Evolutionary conservation across 1,140 invertebrate genomes (phyloP), one percentile per base, ranked within the genome.

Genomic region (Pygmarrhopalites habei): DNA sequence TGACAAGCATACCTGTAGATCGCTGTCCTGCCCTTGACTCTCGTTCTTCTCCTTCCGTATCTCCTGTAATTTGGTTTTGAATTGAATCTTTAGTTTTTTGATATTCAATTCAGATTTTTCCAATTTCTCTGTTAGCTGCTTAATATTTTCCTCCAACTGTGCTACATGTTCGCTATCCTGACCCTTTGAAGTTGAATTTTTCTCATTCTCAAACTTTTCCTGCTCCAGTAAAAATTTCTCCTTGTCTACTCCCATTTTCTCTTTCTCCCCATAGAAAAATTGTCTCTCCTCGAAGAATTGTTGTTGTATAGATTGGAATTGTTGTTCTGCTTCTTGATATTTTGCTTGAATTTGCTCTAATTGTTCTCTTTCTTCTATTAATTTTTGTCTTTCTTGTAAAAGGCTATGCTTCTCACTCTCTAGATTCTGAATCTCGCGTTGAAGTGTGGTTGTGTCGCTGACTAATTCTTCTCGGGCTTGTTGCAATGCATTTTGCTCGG

Each of bases 11-110:
- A 17, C 47, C 47, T 12, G 47, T 19, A n/a, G n/a, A n/a, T n/a
- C n/a, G n/a, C 21, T 29, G 10, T 55, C 26, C 15, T 49, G n/a
- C 26, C 55, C 47, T n/a, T 39, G 26, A 41, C 32, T 35, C 15
- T 35, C 32, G 5, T 35, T 15, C 5, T 35, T 35, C 15, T 15
- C 32, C n/a, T n/a, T n/a, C n/a, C n/a, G n/a, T n/a, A n/a, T n/a
- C n/a, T n/a, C n/a, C 35, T 70, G 51, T 25, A 65, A 19, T 52
- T 66, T 61, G 0, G 46, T 7, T 59, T 66, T 47, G 39, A 56
- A 57, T 26, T 64, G 62, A 19, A 43, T 23, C 26, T 64, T 58
- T 14, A 64, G 12, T 21, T 60, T 64, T 44, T 49, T 64, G 26
- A 57, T 12, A 4, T 41, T 23, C 1, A 4, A n/a, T 35, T 46